Conservation (phyloP, 2,888 invertebrate genomes). For the Tricholauxania praeusta region DNA sequence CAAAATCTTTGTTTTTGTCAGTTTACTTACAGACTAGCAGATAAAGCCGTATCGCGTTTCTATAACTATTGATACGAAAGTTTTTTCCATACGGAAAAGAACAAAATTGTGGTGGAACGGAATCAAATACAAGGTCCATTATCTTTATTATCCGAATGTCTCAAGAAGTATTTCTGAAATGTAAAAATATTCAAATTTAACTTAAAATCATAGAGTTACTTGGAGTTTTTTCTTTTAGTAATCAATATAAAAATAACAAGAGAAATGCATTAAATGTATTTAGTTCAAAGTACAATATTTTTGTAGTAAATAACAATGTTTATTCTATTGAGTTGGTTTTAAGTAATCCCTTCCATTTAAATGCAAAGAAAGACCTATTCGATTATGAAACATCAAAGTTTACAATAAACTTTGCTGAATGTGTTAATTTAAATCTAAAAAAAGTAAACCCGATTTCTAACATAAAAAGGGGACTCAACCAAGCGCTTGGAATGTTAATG, state of each 20-base stretch:
- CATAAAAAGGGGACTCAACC: conserved; percentile 26
- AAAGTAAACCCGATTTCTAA: conserved; percentile 12
- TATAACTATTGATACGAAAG: too few species aligned
- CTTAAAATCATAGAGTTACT: neutral
- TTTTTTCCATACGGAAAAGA: too few species aligned
- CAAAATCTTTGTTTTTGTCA: too few species aligned
- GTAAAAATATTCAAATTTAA: too few species aligned
- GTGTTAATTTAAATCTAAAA: neutral
- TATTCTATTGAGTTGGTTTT: conserved; percentile 2
- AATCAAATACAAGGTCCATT: too few species aligned
- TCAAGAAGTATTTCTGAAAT: too few species aligned
- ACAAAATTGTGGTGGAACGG: too few species aligned
- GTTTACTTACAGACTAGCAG: too few species aligned
- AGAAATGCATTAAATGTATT: neutral
- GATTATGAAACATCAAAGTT: neutral
- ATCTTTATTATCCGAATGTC: too few species aligned
- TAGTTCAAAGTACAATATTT: conserved; percentile 1
- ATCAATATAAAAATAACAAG: conserved; percentile 10
- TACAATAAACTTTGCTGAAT: neutral
- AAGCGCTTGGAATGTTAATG: conserved; percentile 18
- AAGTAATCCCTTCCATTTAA: neutral
- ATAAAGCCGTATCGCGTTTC: too few species aligned
- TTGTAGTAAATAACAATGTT: neutral
- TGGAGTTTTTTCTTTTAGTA: neutral
- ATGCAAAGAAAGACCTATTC: neutral